Conservation (phyloP, 2,797 vertebrate genomes). For the Centroberyx gerrardi region DNA sequence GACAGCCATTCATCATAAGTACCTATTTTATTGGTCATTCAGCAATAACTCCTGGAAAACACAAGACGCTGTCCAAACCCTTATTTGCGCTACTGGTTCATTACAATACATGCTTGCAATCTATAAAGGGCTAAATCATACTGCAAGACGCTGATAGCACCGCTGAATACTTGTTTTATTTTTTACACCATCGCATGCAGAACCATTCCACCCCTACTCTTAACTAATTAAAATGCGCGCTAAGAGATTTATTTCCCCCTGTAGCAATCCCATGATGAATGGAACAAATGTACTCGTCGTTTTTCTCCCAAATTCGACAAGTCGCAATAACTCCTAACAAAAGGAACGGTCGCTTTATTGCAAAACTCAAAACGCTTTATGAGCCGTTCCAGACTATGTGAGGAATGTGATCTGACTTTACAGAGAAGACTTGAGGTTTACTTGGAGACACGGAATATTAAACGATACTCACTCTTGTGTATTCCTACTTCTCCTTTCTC, state of each 20-base stretch:
- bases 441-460: constrained; percentile 40
- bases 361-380: constrained; percentile 13
- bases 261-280: constrained; percentile 22
- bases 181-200: constrained; percentile 41
- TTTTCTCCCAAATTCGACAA: constrained; percentile 20
- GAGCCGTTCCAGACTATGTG: constrained; percentile 8
- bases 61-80: constrained; percentile 28
- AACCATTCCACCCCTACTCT: constrained; percentile 25
- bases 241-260: neutral
- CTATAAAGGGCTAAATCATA: constrained; percentile 12
- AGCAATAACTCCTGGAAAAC: constrained; percentile 47
- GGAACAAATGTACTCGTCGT: constrained; percentile 12
- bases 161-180: constrained; percentile 8
- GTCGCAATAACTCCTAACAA: constrained; percentile 1
- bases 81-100: constrained; percentile 25
- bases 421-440: constrained; percentile 26
- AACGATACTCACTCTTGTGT: constrained; percentile 13
- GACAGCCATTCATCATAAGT: constrained; percentile 52
- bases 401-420: constrained; percentile 25
- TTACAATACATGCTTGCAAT: constrained; percentile 20
- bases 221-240: neutral
- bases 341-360: constrained; percentile 28
- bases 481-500: neutral
- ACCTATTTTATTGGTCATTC: constrained; percentile 49
- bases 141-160: neutral